Evolutionary conservation across 1,140 invertebrate genomes (phyloP).

Genomic region (Pollicipes pollicipes): DNA sequence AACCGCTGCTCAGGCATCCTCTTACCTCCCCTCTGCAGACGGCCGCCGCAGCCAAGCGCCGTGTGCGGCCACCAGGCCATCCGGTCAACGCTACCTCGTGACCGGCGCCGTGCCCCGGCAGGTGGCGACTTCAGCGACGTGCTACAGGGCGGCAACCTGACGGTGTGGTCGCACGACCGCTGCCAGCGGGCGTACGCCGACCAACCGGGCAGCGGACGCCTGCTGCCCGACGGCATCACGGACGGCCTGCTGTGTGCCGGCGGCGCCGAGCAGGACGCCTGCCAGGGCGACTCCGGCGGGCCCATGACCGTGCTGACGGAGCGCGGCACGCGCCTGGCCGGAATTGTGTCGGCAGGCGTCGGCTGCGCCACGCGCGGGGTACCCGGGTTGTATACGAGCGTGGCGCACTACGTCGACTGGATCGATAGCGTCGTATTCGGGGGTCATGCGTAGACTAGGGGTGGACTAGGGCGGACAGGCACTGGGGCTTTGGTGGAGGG

Average conservation of each 20-base stretch:
- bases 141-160: background rate
- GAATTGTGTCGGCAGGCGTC: conserved; percentile 51
- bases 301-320: conserved; percentile 18
- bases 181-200: background rate
- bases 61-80: too few relatives aligned
- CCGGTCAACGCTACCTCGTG: background rate
- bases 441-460: background rate
- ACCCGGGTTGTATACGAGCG: conserved; percentile 52
- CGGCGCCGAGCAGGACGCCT: conserved; percentile 8
- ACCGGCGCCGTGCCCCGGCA: background rate
- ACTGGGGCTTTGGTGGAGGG: background rate
- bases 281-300: conserved; percentile 19
- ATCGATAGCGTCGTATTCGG: conserved; percentile 21
- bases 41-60: too few relatives aligned
- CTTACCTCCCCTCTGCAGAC: too few relatives aligned
- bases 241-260: conserved; percentile 4
- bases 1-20: too few relatives aligned
- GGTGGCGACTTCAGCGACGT: background rate
- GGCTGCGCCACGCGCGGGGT: conserved; percentile 41
- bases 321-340: conserved; percentile 39
- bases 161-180: background rate
- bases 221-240: background rate
- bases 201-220: background rate
- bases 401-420: conserved; percentile 39
- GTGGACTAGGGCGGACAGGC: background rate